Base-by-base conservation (phyloP, 2,888 invertebrate species). In the Lepidonotus clava region DNA sequence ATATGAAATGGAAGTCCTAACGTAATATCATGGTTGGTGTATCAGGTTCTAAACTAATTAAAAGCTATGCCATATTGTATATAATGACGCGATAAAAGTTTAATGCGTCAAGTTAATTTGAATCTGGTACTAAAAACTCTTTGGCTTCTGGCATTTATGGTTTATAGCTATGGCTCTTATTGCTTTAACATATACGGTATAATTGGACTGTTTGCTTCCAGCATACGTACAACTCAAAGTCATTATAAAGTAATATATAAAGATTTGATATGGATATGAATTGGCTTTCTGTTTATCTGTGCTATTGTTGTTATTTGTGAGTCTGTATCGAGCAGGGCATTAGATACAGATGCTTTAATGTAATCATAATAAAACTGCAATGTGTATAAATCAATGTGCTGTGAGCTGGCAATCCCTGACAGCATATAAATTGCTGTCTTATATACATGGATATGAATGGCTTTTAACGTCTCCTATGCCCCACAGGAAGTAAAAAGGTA, bases 11-110 rank as follows among this genome's bases (percentile, higher is more conserved):
- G 28, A 61, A 61, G 28, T 61, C 28, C 28, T 28, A 32, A 28
- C 28, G 28, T 32, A 18, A 61, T n/a, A 6, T 61, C 28, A 11
- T 32, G 1, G 61, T 61, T 32, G 24, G 61, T 4, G 61, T 28
- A 53, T 61, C 61, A 32, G 61, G 24, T 61, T n/a, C 24, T 61
- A 61, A 61, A 24, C 61, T 61, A 61, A 61, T 61, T 61, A 61
- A 61, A 4, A 14, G 56, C n/a, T 8, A 11, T n/a, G n/a, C 28
- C 24, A 61, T 61, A 61, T 11, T 61, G 61, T 61, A 24, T 61
- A 32, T 28, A 24, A 61, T 14, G 61, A 61, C 28, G 61, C 28
- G 24, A 28, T 61, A 28, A 61, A 61, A 61, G 5, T 4, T n/a
- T n/a, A 61, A 28, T n/a, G 24, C 61, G 11, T 28, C 2, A 61